phyloP scores from a whole-genome alignment of 2,113 vertebrate genomes.

The Euleptes europaea region DNA sequence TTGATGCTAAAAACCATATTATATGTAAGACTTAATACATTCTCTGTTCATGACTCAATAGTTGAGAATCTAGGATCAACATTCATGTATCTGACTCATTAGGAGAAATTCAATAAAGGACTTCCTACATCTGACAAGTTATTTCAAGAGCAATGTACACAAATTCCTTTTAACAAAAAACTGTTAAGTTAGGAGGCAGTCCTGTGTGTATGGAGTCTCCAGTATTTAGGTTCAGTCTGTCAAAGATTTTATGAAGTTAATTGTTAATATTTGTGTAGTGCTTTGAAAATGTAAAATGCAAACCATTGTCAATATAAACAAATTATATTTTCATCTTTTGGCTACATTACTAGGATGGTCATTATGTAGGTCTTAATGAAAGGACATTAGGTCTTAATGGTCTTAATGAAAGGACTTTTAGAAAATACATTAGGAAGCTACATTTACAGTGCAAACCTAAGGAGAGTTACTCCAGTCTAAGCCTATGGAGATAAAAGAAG shows the following conservation, averaged over 20 bases:
- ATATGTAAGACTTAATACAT: background rate
- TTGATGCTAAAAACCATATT: background rate
- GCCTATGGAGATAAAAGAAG: no score
- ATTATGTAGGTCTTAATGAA: constrained; percentile 41
- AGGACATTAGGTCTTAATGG: background rate
- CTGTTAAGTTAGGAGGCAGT: background rate
- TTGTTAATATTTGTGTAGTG: constrained; percentile 58
- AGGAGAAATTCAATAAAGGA: background rate
- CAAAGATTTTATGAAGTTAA: background rate
- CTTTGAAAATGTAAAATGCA: constrained; percentile 60
- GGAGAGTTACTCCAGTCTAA: no score
- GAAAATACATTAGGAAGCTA: background rate
- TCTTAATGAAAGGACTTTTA: constrained; percentile 22
- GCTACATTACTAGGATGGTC: constrained; percentile 25
- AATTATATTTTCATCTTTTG: constrained; percentile 47
- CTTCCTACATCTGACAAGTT: background rate
- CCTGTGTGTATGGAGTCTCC: constrained; percentile 1
- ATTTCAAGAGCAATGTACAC: background rate
- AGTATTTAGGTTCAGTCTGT: constrained; percentile 15
- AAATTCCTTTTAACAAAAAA: background rate
- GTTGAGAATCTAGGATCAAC: background rate
- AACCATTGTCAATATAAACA: constrained; percentile 44
- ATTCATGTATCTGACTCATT: background rate
- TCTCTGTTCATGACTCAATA: background rate
- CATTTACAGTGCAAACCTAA: background rate